A percentile compares a stretch with the other conserved stretches of the same genome.
These are phyloP conservation scores for Anser cygnoides DNA, from an alignment of 2,113 vertebrate genomes.

Conservation along the genomic window DNA sequence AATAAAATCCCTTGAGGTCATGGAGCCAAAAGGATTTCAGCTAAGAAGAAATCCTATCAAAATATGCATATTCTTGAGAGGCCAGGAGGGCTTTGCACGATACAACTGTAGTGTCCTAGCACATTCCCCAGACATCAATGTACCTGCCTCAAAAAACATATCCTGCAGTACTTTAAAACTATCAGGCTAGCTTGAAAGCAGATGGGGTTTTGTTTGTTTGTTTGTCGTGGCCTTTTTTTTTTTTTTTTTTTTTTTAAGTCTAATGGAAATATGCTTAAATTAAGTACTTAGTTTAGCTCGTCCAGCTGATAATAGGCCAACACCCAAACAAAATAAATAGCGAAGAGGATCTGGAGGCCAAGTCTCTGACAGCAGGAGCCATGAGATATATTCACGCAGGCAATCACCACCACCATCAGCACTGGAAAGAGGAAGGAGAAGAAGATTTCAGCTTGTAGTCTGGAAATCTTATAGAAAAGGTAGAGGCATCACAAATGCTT, in stretches of 20 bases:
- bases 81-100: not conserved
- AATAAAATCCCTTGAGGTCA: not conserved
- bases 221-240: not conserved
- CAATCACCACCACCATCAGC: not conserved
- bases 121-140: not conserved
- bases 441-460: fast-evolving
- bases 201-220: too few relatives aligned
- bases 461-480: not conserved
- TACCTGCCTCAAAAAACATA: not conserved
- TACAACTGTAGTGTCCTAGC: not conserved
- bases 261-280: not conserved
- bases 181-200: not conserved
- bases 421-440: not conserved
- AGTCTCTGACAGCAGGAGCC: not conserved
- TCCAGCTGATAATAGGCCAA: not conserved
- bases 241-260: too few relatives aligned
- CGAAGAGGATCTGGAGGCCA: not conserved
- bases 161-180: not conserved
- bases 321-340: not conserved
- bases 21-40: not conserved
- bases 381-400: not conserved
- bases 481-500: not conserved
- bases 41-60: not conserved
- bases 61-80: not conserved
- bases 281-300: not conserved